phyloP scores from a whole-genome alignment of 1,140 invertebrate genomes.

The Heliconius himera region DNA sequence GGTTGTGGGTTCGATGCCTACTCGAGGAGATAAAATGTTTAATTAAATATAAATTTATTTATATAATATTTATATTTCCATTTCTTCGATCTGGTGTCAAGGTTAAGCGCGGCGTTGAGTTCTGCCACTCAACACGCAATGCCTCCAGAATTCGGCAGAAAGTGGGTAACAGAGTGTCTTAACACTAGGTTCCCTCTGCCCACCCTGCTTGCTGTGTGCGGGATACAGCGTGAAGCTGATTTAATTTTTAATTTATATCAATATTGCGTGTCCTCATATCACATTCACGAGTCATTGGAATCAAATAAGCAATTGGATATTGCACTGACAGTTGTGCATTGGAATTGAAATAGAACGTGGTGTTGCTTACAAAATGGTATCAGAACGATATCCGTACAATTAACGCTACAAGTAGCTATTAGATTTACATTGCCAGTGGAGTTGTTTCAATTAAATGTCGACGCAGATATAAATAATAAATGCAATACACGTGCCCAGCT shows the following conservation, averaged over 20 bases:
- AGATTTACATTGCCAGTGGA: constrained; percentile 36
- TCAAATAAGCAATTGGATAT: constrained; percentile 32
- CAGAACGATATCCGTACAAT: constrained; percentile 34
- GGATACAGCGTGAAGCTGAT: no score
- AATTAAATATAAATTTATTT: no score
- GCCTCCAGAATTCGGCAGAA: no score
- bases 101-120: no score
- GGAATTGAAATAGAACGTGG: constrained; percentile 28
- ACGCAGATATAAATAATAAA: constrained; percentile 33
- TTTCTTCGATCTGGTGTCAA: no score
- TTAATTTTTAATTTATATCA: background rate
- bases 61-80: no score
- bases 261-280: constrained; percentile 36
- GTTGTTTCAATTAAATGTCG: constrained; percentile 37
- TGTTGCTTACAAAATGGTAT: constrained; percentile 39
- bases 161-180: no score
- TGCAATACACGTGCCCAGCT: constrained; percentile 34
- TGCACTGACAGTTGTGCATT: constrained; percentile 24
- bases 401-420: constrained; percentile 35
- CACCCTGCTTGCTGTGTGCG: no score
- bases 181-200: no score
- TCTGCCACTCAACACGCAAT: no score
- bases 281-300: constrained; percentile 33
- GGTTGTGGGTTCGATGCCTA: no score
- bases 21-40: no score